These are phyloP conservation scores for Epirrhoe tristata DNA, from an alignment of 2,888 invertebrate species.

Conservation along the genomic window DNA sequence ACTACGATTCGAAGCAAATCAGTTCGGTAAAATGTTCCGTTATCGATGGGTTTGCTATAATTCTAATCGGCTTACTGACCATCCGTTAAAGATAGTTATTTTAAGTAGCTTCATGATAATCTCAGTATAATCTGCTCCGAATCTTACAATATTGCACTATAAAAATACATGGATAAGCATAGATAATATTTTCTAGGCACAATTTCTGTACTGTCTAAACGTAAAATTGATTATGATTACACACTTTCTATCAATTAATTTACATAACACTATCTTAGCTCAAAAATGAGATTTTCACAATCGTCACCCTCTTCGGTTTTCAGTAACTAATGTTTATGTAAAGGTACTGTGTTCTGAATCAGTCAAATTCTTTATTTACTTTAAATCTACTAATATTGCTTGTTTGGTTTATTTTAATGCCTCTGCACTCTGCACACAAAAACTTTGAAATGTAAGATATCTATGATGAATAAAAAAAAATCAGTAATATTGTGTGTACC, in stretches of 20 bases:
- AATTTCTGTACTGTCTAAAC: slow-evolving; percentile 79
- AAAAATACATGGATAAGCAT: slow-evolving; percentile 82
- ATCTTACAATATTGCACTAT: slow-evolving; percentile 77
- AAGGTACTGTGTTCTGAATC: slow-evolving; percentile 29
- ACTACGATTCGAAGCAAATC: slow-evolving; percentile 76
- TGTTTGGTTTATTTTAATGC: slow-evolving; percentile 24
- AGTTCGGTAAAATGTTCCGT: slow-evolving; percentile 24
- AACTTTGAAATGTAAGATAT: background rate
- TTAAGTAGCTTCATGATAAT: slow-evolving; percentile 33
- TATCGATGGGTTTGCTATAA: slow-evolving; percentile 33
- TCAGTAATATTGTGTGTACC: background rate
- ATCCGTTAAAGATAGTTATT: slow-evolving; percentile 8
- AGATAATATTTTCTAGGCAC: slow-evolving; percentile 75
- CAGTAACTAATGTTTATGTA: slow-evolving; percentile 28
- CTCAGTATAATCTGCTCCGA: slow-evolving; percentile 64
- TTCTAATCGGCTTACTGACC: slow-evolving; percentile 26
- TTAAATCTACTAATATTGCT: slow-evolving; percentile 26
- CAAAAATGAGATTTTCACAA: slow-evolving; percentile 46
- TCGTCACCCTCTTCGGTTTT: slow-evolving; percentile 32
- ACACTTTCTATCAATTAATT: slow-evolving; percentile 71
- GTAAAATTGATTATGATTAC: slow-evolving; percentile 70
- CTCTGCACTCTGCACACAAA: slow-evolving; percentile 6
- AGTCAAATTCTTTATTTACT: slow-evolving; percentile 28
- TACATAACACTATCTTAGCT: slow-evolving; percentile 67
- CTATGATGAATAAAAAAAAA: background rate